Evolutionary conservation across 2,113 vertebrate genomes (phyloP).

Genomic region (Microtus montanus): DNA sequence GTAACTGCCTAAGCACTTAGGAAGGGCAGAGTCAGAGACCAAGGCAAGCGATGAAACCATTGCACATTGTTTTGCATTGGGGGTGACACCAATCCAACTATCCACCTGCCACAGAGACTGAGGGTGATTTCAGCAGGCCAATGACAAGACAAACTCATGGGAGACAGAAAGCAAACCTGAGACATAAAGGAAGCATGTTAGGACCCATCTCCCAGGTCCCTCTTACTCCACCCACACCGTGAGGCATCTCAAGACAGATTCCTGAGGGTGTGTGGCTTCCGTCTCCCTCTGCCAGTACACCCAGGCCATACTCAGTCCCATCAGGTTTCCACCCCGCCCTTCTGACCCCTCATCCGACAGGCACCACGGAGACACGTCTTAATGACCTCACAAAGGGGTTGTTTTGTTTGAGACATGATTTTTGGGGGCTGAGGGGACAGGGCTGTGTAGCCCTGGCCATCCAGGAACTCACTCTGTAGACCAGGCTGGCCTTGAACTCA

Average conservation of each 20-base stretch:
- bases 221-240: background rate
- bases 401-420: background rate
- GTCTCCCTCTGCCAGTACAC: background rate
- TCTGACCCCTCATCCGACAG: background rate
- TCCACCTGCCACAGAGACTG: background rate
- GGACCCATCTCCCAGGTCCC: background rate
- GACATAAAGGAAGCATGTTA: background rate
- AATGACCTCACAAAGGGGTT: too few relatives aligned
- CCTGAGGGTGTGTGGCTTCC: background rate
- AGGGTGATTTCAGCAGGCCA: background rate
- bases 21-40: background rate
- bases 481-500: background rate
- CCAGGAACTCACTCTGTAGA: background rate
- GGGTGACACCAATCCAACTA: background rate
- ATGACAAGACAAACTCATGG: background rate
- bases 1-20: background rate
- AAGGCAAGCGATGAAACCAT: background rate
- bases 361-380: background rate
- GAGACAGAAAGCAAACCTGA: background rate
- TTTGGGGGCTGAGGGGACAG: too few relatives aligned
- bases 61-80: background rate
- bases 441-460: background rate
- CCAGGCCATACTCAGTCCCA: background rate
- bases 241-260: background rate
- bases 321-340: accelerated